Evolutionary conservation across 2,888 invertebrate genomes (phyloP).

Genomic region (Melanargia galathea): DNA sequence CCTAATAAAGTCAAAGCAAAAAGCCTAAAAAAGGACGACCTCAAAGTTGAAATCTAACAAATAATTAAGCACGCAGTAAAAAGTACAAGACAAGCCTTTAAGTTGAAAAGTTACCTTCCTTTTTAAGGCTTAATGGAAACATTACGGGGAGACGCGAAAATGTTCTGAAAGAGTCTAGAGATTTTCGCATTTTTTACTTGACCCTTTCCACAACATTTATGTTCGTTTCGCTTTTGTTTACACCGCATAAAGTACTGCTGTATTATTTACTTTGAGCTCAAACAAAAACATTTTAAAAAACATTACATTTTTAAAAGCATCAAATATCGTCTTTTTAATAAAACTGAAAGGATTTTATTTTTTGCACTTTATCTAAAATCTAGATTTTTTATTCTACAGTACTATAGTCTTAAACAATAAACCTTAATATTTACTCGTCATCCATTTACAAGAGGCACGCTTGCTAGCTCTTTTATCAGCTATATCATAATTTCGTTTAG

Average conservation of each 20-base stretch:
- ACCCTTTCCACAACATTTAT: constrained; percentile 28
- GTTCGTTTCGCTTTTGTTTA: constrained; percentile 23
- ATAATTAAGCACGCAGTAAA: constrained; percentile 7
- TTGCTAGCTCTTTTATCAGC: too few species aligned
- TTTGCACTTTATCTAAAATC: too few species aligned
- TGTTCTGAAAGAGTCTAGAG: constrained; percentile 55
- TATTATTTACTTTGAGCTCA: background rate
- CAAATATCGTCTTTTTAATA: too few species aligned
- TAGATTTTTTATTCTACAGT: too few species aligned
- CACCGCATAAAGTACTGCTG: constrained; percentile 1
- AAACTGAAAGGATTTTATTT: too few species aligned
- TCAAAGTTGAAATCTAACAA: constrained; percentile 12
- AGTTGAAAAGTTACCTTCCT: constrained; percentile 46
- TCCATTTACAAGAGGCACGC: too few species aligned
- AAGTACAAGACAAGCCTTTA: constrained; percentile 25
- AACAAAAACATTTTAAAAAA: background rate
- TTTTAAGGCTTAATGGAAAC: constrained; percentile 63
- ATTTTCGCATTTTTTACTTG: constrained; percentile 30
- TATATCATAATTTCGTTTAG: too few species aligned
- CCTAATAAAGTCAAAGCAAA: background rate
- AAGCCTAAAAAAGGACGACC: background rate
- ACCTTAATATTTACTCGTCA: too few species aligned
- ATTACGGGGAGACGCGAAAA: constrained; percentile 64
- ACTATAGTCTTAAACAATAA: too few species aligned
- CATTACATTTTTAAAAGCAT: background rate